These are phyloP conservation scores for Drosophila sturtevanti DNA, from an alignment of 1,140 invertebrate species.

Conservation along the genomic window DNA sequence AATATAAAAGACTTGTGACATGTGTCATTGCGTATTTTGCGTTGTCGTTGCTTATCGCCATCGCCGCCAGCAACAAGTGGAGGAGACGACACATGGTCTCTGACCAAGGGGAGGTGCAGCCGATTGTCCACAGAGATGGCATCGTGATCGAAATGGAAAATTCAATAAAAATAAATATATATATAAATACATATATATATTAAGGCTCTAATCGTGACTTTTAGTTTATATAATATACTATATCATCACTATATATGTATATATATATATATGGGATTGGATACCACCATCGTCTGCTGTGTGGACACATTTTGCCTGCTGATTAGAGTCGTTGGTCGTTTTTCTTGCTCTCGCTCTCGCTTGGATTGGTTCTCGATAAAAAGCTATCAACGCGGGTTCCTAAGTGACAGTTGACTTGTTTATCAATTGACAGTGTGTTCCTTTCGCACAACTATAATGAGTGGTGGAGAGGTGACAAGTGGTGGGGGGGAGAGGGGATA, in stretches of 20 bases:
- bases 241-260: slow-evolving; percentile 9
- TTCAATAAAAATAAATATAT: neutral
- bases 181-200: neutral
- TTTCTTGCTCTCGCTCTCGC: slow-evolving; percentile 44
- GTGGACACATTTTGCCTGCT: slow-evolving; percentile 60
- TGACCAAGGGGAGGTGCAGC: slow-evolving; percentile 24
- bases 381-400: slow-evolving; percentile 71
- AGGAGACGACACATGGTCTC: slow-evolving; percentile 22
- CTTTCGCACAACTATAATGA: slow-evolving; percentile 34
- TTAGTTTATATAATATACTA: neutral
- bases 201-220: neutral
- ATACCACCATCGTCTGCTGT: neutral
- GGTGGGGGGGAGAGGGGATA: neutral
- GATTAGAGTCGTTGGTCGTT: slow-evolving; percentile 68
- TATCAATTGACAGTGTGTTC: slow-evolving; percentile 75
- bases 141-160: neutral
- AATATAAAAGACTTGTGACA: slow-evolving; percentile 73
- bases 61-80: slow-evolving; percentile 63
- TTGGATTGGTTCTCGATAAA: slow-evolving; percentile 45
- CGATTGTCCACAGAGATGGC: slow-evolving; percentile 1
- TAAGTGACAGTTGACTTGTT: slow-evolving; percentile 81
- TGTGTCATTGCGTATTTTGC: slow-evolving; percentile 70
- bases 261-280: too few species aligned
- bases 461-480: slow-evolving; percentile 20
- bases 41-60: slow-evolving; percentile 69